These are phyloP conservation scores for Leptinotarsa defecta DNA, from an alignment of 1,140 invertebrate genomes.

Conservation along the genomic window DNA sequence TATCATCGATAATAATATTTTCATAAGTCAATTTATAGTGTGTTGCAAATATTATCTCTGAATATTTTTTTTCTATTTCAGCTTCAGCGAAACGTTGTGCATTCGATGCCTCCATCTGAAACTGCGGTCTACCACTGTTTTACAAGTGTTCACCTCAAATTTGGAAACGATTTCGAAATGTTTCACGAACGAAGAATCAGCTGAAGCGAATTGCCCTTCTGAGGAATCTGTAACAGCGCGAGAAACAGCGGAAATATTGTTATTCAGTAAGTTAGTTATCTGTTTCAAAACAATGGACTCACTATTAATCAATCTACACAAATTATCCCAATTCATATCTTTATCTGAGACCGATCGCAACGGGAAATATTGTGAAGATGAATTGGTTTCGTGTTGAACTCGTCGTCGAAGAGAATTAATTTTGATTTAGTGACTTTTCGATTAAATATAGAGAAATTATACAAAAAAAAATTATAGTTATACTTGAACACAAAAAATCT, in stretches of 20 bases:
- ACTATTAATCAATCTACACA: background rate
- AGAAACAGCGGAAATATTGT: conserved; percentile 58
- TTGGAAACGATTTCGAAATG: conserved; percentile 62
- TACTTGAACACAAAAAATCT: too few relatives aligned
- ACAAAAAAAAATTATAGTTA: too few relatives aligned
- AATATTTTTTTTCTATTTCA: conserved; percentile 46
- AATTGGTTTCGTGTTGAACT: too few relatives aligned
- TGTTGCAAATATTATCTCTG: too few relatives aligned
- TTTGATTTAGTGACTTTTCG: too few relatives aligned
- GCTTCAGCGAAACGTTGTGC: conserved; percentile 61
- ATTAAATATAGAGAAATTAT: too few relatives aligned
- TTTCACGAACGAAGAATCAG: conserved; percentile 66
- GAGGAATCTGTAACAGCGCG: conserved; percentile 57
- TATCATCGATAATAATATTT: too few relatives aligned
- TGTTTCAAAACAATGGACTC: background rate
- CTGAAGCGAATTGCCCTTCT: conserved; percentile 64
- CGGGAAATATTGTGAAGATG: background rate
- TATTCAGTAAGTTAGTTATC: conserved; percentile 59
- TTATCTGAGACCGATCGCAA: background rate
- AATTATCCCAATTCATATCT: background rate
- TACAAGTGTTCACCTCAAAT: conserved; percentile 67
- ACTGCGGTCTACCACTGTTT: conserved; percentile 65
- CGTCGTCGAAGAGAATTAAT: too few relatives aligned
- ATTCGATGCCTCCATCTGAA: conserved; percentile 67
- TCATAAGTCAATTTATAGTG: too few relatives aligned